Percentiles rank a stretch among this genome's conserved stretches.
These are phyloP conservation scores for Pelecanoides urinatrix DNA, from an alignment of 2,113 vertebrate genomes.

Conservation along the genomic window DNA sequence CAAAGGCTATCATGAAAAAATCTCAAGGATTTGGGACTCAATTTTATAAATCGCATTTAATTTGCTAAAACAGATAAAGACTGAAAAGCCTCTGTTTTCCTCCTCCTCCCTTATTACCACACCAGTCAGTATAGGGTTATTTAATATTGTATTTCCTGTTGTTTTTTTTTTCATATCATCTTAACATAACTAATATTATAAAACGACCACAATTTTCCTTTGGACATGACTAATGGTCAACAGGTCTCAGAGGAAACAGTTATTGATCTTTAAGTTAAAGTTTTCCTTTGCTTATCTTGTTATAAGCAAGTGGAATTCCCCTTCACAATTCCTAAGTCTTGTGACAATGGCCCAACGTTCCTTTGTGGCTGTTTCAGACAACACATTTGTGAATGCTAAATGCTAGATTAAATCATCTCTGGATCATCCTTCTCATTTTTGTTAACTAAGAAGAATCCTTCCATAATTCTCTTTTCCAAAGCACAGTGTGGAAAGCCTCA, in stretches of 20 bases:
- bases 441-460: not conserved
- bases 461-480: not conserved
- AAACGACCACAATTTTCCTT: not conserved
- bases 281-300: not conserved
- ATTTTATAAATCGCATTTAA: not conserved
- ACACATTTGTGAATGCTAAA: rapidly evolving
- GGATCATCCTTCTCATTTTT: not conserved
- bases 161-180: not conserved
- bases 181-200: not conserved
- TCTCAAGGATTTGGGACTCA: not conserved
- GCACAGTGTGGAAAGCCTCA: not conserved
- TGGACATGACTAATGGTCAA: not conserved
- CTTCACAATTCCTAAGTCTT: not conserved
- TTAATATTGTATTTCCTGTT: not conserved
- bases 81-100: not conserved
- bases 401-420: not conserved
- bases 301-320: not conserved
- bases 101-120: not conserved
- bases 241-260: not conserved
- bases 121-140: not conserved
- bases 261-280: not conserved
- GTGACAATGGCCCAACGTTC: not conserved
- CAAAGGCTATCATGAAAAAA: not conserved
- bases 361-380: not conserved
- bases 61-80: not conserved